Conservation (phyloP, 2,797 vertebrate species). For the Anabas testudineus region DNA sequence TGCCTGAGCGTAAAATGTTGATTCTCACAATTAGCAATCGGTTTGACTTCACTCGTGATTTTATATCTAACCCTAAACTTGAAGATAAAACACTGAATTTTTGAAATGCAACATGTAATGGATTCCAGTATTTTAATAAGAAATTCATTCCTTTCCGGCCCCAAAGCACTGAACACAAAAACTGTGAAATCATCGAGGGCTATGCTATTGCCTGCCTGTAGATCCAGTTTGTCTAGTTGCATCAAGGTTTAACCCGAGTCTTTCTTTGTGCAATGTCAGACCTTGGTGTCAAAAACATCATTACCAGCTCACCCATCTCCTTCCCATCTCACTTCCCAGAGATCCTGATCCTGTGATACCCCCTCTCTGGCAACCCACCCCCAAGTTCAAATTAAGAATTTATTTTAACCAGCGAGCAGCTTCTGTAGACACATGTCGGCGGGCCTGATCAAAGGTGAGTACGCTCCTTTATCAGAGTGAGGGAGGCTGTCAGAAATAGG, state of each 20-base stretch:
- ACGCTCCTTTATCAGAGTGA: conserved; percentile 83
- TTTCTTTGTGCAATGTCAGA: conserved; percentile 68
- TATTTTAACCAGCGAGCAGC: conserved; percentile 85
- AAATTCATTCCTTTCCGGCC: conserved; percentile 45
- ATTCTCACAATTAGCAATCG: conserved; percentile 32
- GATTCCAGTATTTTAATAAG: conserved; percentile 40
- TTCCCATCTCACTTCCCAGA: conserved; percentile 71
- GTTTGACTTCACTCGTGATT: conserved; percentile 25
- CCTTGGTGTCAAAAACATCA: conserved; percentile 73
- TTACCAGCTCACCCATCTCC: conserved; percentile 70
- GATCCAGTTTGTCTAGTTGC: conserved; percentile 47
- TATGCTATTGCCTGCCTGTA: conserved; percentile 52
- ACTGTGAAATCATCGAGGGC: conserved; percentile 52
- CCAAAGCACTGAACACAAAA: conserved; percentile 33
- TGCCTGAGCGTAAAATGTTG: conserved; percentile 42
- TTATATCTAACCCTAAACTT: conserved; percentile 28
- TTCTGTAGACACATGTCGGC: conserved; percentile 85
- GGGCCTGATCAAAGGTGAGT: conserved; percentile 86
- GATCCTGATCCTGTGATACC: conserved; percentile 74
- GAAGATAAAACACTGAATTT: conserved; percentile 40
- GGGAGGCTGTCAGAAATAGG: conserved; percentile 84
- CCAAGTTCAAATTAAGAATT: conserved; percentile 87
- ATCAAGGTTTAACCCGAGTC: conserved; percentile 50
- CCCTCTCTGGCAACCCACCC: conserved; percentile 69
- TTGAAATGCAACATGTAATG: conserved; percentile 42